A percentile compares a stretch with the other conserved stretches of the same genome.
Evolutionary conservation across 2,113 vertebrate genomes (phyloP).

Genomic region (Myotis brandtii): DNA sequence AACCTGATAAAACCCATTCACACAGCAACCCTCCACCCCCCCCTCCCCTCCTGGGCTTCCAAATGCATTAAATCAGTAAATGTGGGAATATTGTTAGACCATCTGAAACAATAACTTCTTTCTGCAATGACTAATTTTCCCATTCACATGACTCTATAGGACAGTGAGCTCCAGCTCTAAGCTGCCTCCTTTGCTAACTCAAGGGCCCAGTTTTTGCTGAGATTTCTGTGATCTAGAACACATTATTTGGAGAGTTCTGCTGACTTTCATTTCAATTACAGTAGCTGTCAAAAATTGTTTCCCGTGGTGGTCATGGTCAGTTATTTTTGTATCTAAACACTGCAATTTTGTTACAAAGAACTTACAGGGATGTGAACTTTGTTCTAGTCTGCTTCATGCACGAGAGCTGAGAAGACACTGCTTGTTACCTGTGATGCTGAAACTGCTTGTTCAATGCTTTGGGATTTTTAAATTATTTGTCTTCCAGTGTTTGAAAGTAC

Average conservation of each 20-base stretch:
- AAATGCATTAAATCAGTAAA: too few relatives aligned
- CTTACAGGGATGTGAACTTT: not conserved
- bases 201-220: not conserved
- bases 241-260: not conserved
- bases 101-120: not conserved
- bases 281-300: conserved; percentile 57
- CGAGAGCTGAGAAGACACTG: not conserved
- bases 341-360: conserved; percentile 48
- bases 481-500: not conserved
- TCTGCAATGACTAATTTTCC: not conserved
- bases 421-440: not conserved
- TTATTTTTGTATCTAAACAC: conserved; percentile 55
- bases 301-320: not conserved
- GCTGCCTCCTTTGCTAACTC: not conserved
- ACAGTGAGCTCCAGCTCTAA: not conserved
- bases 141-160: not conserved
- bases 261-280: conserved; percentile 56
- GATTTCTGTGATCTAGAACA: not conserved
- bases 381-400: not conserved
- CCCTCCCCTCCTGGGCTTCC: fast-evolving
- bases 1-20: not conserved
- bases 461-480: not conserved
- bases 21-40: fast-evolving
- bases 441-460: not conserved
- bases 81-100: too few relatives aligned